These are phyloP conservation scores for Microctonus aethiopoides DNA, from an alignment of 2,888 invertebrate species.

Conservation along the genomic window DNA sequence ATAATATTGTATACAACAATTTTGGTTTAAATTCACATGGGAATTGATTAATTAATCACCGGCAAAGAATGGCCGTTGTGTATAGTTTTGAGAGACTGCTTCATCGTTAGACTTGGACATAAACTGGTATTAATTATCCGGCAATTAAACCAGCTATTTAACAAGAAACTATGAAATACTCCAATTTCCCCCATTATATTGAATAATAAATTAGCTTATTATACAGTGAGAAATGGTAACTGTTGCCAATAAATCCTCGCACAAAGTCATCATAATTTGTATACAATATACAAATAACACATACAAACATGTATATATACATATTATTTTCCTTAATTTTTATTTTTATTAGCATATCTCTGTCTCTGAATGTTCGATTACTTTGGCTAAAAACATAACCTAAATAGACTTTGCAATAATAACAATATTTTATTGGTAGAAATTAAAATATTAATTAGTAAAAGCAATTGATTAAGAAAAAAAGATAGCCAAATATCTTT, in stretches of 20 bases:
- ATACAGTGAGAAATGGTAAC: background rate
- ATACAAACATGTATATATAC: background rate
- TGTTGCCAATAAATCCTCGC: conserved; percentile 26
- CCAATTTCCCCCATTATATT: conserved; percentile 18
- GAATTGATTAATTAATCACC: conserved; percentile 27
- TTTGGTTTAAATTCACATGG: background rate
- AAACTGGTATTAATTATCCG: conserved; percentile 15
- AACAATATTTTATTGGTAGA: background rate
- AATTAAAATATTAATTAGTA: background rate
- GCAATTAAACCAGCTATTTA: conserved; percentile 38
- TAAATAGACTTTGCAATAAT: conserved; percentile 11
- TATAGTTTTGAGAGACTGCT: conserved; percentile 33
- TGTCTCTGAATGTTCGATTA: background rate
- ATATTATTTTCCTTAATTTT: background rate
- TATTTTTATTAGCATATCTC: background rate
- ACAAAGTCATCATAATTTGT: conserved; percentile 28
- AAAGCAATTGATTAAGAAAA: too few species aligned
- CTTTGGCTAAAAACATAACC: background rate
- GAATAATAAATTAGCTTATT: background rate
- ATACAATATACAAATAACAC: background rate
- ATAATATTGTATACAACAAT: background rate
- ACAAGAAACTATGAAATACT: conserved; percentile 32
- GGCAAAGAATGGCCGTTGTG: conserved; percentile 21
- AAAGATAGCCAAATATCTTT: background rate
- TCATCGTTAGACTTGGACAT: conserved; percentile 19